Evolutionary conservation across 2,113 vertebrate genomes (phyloP).

Genomic region (Anguilla japonica): DNA sequence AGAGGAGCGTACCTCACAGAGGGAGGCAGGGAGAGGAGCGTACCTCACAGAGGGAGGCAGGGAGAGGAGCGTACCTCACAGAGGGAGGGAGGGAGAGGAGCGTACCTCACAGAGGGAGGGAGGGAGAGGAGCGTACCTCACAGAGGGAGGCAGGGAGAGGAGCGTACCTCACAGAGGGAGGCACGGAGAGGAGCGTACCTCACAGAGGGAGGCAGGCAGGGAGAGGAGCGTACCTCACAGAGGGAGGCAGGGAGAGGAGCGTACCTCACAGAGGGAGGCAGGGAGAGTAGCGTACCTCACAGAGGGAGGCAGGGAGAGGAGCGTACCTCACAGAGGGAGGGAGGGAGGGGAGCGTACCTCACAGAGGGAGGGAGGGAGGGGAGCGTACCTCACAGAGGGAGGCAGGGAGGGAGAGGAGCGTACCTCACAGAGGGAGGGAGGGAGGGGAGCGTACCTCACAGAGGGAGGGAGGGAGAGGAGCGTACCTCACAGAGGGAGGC

Average conservation of each 20-base stretch:
- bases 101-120: constrained; percentile 61
- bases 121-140: constrained; percentile 60
- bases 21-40: constrained; percentile 62
- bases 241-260: too few relatives aligned
- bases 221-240: constrained; percentile 71
- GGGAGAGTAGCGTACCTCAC: constrained; percentile 58
- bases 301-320: constrained; percentile 69
- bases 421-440: background rate
- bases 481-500: constrained; percentile 79
- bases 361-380: background rate
- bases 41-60: background rate
- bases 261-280: too few relatives aligned
- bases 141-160: background rate
- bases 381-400: constrained; percentile 77
- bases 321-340: background rate
- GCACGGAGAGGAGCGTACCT: too few relatives aligned
- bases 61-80: constrained; percentile 60
- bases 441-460: constrained; percentile 60
- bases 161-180: background rate
- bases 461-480: background rate
- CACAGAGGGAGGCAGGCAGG: background rate
- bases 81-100: background rate
- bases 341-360: constrained; percentile 60
- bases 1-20: constrained; percentile 66
- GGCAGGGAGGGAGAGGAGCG: constrained; percentile 30